Evolutionary conservation across 2,797 vertebrate species (phyloP), one percentile per base, ranked within the genome.

Genomic region (Malurus leucopterus): DNA sequence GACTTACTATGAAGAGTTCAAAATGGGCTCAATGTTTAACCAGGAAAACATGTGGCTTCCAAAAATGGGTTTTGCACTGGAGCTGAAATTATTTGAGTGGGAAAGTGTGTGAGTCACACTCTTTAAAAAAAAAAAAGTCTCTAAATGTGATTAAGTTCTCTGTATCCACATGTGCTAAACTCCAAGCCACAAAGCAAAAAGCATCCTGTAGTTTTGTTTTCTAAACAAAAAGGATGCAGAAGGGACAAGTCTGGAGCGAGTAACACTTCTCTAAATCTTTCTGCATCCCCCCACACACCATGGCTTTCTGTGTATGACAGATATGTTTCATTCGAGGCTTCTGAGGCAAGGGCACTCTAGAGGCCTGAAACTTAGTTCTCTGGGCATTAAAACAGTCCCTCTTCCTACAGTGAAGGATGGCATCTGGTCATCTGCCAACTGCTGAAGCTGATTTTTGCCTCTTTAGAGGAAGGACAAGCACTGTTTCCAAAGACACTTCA

Each of bases 1-100:
- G 27, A 43, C 74, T 89, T 91, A 49, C 82, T 55, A 30, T 8
- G 0, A 68, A 72, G 67, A 72, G 29, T 44, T 85, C 76, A 90
- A 77, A 71, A 65, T 14, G 11, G 44, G 79, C 58, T 91, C 70
- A 75, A 53, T 89, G 64, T 90, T 93, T 92, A 95, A 91, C 84
- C 27, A 83, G 58, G n/a, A 29, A 50, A 89, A 47, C 19, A 62
- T 54, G 40, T 76, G 65, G n/a, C 70, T 87, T 82, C 71, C 64
- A 41, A 29, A 46, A 82, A 76, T 58, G 26, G 22, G 19, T 55
- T 91, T 79, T 75, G 21, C 44, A 69, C 59, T 58, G 47, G 85
- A 84, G 54, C 17, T 29, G 51, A 69, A 82, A 71, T 62, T 15
- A 69, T 20, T 57, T 41, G 57, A 82, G 50, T 41, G 40, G 77